phyloP scores from a whole-genome alignment of 2,888 invertebrate genomes.

The Cataglyphis altisquamis region DNA sequence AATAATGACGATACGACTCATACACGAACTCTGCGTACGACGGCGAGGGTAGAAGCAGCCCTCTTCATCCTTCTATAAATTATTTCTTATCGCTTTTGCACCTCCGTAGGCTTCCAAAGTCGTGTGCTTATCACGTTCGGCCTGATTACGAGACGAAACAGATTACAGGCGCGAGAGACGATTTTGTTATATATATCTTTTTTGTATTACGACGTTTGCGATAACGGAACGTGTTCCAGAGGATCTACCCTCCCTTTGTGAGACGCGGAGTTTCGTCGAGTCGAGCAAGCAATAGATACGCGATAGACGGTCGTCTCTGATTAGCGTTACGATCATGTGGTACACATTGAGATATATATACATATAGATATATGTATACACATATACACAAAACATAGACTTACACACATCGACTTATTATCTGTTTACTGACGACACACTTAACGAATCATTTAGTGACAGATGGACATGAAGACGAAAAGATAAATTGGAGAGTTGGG shows the following conservation, averaged over 20 bases:
- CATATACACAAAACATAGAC: conserved; percentile 13
- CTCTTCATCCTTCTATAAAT: background rate
- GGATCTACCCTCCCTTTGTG: conserved; percentile 46
- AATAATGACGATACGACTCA: conserved; percentile 3
- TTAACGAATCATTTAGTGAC: conserved; percentile 36
- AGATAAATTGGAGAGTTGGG: conserved; percentile 15
- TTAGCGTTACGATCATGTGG: conserved; percentile 38
- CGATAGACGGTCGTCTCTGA: conserved; percentile 47
- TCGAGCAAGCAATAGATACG: conserved; percentile 35
- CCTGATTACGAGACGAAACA: background rate
- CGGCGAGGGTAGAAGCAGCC: conserved; percentile 36
- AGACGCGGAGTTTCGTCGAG: conserved; percentile 26
- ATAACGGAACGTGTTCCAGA: background rate
- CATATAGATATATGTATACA: conserved; percentile 13
- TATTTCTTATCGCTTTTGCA: background rate
- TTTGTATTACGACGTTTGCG: background rate
- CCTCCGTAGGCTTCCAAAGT: conserved; percentile 12
- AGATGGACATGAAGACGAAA: conserved; percentile 22
- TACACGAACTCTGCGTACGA: conserved; percentile 38
- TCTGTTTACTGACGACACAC: conserved; percentile 26
- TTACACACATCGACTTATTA: conserved; percentile 39
- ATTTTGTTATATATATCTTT: background rate
- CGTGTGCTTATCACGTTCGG: background rate
- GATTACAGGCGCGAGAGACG: background rate
- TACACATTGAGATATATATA: conserved; percentile 9